Base-by-base conservation (phyloP, 1,140 invertebrate genomes). In the Macrostomum lignano region DNA sequence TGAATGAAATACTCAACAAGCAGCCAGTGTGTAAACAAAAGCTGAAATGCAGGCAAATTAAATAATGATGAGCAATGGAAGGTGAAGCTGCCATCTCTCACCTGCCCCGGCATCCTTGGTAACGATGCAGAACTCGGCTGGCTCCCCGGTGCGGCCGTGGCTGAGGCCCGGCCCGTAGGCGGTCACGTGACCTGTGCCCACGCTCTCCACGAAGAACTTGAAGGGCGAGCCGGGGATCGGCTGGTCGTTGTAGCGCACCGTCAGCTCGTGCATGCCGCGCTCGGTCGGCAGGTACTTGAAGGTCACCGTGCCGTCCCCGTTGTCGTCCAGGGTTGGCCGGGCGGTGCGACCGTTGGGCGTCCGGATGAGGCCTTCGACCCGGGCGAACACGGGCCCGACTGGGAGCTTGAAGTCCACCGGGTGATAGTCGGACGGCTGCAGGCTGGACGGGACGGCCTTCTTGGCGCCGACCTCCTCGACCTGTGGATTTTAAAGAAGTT, bases 181-280 rank as follows among this genome's bases (percentile, higher is more conserved):
- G 3, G 82, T 91, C 25, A 93, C 81, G 48, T 74, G 76, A 23
- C 81, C 81, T 42, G 73, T 79, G 38, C 69, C 67, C 31, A 88
- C 67, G 14, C 22, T 17, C 52, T 91, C 82, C 32, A 93, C 84
- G 53, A 81, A 77, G 66, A 93, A 91, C 60, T 81, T 81, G 61
- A 81, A 93, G n/a, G 82, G 84, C 33, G 78, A 88, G 41, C 82
- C 75, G 74, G 50, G 13, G 9, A 94, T 77, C 47, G 82, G 74
- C 60, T 82, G 73, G 25, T 77, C 75, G 51, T 88, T 86, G 62
- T 82, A 88, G 59, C 79, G 81, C 28, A 93, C 73, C 40, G 69
- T 65, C 21, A 94, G 63, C 50, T 86, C 77, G 47, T 93, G 81
- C 11, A 78, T 67, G 29, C 84, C 84, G 53, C 84, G 75, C 52